Base-by-base conservation (phyloP, 2,888 invertebrate genomes). In the Colostygia pectinataria region DNA sequence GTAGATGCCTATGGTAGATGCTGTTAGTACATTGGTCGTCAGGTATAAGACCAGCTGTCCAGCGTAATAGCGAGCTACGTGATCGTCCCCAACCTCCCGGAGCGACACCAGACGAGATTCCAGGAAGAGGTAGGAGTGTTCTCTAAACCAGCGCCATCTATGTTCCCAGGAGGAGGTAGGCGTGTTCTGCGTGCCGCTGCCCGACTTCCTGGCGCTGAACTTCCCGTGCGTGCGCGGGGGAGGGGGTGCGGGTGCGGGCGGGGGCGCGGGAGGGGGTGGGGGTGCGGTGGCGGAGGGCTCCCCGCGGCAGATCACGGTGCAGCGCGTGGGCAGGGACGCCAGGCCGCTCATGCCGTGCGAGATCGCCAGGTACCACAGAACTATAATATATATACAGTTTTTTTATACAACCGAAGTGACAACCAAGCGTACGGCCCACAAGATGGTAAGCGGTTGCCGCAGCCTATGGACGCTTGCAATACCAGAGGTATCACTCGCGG, bases 31-130 rank as follows among this genome's bases (percentile, higher is more conserved):
- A n/a, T n/a, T n/a, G n/a, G n/a, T 13, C 9, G 9, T 4, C 66
- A 90, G 91, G 90, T 90, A 0, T 74, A 94, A 44, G 93, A 93
- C 57, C 90, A 91, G 47, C 75, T 93, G 8, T 85, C 91, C 1
- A 83, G 86, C 37, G 93, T 93, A 61, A 92, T 93, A 73, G 89
- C 90, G 0, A 83, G 85, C n/a, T 91, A 91, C 54, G 87, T 89
- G 52, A 74, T 80, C 2, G 70, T 91, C 4, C 80, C 83, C 0
- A 80, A 83, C 24, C 86, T 89, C 0, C 81, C 88, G 0, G 91
- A 91, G 45, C n/a, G n/a, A n/a, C n/a, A n/a, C n/a, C n/a, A n/a
- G n/a, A n/a, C n/a, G 18, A n/a, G 8, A 25, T 25, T 25, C n/a
- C 2, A 90, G 90, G 90, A 90, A n/a, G 90, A 90, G 40, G 47